Evolutionary conservation across 2,113 vertebrate species (phyloP).

Genomic region (Cebidichthys violaceus): DNA sequence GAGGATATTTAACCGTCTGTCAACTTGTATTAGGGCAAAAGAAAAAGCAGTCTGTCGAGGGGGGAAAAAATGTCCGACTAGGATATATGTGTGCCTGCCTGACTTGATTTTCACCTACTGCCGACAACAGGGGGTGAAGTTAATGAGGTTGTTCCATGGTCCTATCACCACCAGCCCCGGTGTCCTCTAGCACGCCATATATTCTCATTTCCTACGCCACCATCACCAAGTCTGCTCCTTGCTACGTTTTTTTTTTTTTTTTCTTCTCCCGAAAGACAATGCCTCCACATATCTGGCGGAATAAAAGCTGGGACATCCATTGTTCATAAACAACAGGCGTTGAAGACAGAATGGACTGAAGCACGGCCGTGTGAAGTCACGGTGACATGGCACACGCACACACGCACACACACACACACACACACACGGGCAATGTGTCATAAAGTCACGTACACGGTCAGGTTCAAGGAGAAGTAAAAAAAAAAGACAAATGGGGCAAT

Average conservation of each 20-base stretch:
- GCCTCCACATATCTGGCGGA: conserved; percentile 24
- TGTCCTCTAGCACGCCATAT: conserved; percentile 60
- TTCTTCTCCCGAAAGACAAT: conserved; percentile 46
- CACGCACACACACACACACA: conserved; percentile 50
- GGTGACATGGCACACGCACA: conserved; percentile 54
- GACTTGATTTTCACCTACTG: conserved; percentile 73
- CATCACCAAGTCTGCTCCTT: conserved; percentile 47
- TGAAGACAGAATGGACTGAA: conserved; percentile 42
- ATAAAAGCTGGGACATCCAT: conserved; percentile 51
- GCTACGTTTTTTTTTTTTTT: conserved; percentile 30
- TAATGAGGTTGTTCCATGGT: conserved; percentile 78
- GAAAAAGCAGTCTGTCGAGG: conserved; percentile 65
- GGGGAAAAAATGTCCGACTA: conserved; percentile 38
- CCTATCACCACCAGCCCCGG: conserved; percentile 50
- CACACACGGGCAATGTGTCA: conserved; percentile 36
- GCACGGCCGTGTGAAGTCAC: conserved; percentile 37
- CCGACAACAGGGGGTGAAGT: conserved; percentile 65
- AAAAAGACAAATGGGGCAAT: conserved; percentile 8
- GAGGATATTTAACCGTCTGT: conserved; percentile 74
- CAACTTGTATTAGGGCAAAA: conserved; percentile 69
- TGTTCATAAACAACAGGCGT: conserved; percentile 55
- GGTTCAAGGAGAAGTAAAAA: conserved; percentile 24
- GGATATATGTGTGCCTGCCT: conserved; percentile 63
- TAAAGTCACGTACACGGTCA: conserved; percentile 19
- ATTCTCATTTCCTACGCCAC: conserved; percentile 57